Evolutionary conservation across 2,113 vertebrate genomes (phyloP).

Genomic region (Argyrosomus japonicus): DNA sequence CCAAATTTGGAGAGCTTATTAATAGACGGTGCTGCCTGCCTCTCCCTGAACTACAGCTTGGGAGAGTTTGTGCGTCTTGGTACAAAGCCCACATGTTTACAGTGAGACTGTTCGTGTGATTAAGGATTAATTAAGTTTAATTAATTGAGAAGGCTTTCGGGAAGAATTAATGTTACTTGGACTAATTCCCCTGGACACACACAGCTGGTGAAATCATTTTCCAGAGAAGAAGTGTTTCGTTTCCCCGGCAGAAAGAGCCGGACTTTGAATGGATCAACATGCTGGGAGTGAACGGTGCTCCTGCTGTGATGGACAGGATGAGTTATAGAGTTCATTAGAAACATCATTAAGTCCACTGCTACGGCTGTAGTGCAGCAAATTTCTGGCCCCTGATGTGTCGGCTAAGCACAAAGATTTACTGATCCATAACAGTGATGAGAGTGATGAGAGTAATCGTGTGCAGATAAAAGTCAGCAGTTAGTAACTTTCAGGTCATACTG

Average conservation of each 20-base stretch:
- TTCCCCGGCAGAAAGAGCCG: background rate
- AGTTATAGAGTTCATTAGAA: slow-evolving; percentile 9
- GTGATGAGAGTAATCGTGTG: background rate
- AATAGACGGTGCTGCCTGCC: background rate
- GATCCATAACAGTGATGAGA: background rate
- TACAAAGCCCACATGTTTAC: slow-evolving; percentile 47
- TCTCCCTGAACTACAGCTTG: background rate
- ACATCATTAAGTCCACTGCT: slow-evolving; percentile 22
- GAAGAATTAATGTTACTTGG: slow-evolving; percentile 41
- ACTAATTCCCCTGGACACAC: slow-evolving; percentile 10
- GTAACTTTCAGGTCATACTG: background rate
- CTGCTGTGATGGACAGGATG: slow-evolving; percentile 35
- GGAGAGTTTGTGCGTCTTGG: slow-evolving; percentile 9
- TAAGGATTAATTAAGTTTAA: slow-evolving; percentile 54
- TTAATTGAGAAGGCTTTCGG: slow-evolving; percentile 55
- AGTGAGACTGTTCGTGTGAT: slow-evolving; percentile 32
- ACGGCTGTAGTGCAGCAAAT: background rate
- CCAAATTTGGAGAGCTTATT: background rate
- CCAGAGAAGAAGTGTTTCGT: background rate
- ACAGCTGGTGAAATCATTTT: slow-evolving; percentile 25
- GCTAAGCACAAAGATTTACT: background rate
- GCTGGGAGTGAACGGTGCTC: background rate
- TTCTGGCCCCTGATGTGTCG: background rate
- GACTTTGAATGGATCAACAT: background rate
- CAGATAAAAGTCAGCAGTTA: background rate